Evolutionary conservation across 23 tunicate genomes (phyloP).

Genomic region (Halocynthia roretzi): DNA sequence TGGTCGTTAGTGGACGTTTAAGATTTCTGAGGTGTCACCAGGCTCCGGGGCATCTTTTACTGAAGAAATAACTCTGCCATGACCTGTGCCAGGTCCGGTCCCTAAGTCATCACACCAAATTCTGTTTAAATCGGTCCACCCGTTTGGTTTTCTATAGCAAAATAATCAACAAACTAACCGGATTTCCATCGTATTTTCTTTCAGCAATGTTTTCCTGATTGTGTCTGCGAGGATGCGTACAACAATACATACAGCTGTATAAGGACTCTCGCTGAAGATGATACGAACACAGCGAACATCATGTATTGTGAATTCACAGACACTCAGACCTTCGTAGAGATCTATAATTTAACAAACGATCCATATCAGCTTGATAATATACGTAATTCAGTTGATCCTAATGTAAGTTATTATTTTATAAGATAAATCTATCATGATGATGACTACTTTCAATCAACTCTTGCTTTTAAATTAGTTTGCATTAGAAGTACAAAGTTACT

Average conservation of each 20-base stretch:
- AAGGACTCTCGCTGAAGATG: conserved; percentile 41
- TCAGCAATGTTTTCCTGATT: conserved; percentile 96
- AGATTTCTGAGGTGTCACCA: too few species aligned
- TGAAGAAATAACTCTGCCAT: too few species aligned
- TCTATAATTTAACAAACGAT: conserved; percentile 76
- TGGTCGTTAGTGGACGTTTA: too few species aligned
- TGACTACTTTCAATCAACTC: too few species aligned
- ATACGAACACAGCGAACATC: conserved; percentile 22
- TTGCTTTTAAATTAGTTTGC: too few species aligned
- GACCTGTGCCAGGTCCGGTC: too few species aligned
- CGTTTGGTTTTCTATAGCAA: too few species aligned
- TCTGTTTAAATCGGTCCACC: too few species aligned
- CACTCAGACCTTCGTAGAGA: conserved; percentile 79
- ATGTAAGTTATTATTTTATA: conserved; percentile 22
- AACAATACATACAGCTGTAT: conserved; percentile 98
- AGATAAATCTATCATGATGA: not conserved
- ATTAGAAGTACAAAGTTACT: too few species aligned
- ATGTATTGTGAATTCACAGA: conserved; percentile 98
- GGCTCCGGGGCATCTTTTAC: too few species aligned
- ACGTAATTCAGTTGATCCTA: conserved; percentile 58
- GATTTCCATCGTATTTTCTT: not conserved
- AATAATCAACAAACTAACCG: too few species aligned
- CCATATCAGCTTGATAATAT: conserved; percentile 78
- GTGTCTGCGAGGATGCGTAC: conserved; percentile 97
- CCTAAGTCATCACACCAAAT: too few species aligned